Base-by-base conservation (phyloP, 2,797 vertebrate genomes). In the Mus caroli region DNA sequence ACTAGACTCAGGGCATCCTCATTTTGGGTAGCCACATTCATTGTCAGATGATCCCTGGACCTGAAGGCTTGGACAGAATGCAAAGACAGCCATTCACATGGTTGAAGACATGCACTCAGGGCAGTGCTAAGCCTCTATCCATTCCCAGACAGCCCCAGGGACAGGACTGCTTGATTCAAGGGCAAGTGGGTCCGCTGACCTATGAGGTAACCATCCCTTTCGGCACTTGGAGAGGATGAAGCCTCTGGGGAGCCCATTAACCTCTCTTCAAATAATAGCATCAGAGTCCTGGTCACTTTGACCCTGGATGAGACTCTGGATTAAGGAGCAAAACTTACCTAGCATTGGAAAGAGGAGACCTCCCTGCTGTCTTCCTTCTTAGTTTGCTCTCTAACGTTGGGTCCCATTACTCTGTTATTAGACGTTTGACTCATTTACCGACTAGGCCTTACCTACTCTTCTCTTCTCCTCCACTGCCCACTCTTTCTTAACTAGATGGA, bases 161-260 rank as follows among this genome's bases (percentile, higher is more conserved):
- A 13, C 54, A 75, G 46, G 5, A 37, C 0, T 54, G 46, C 40
- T 46, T 50, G 50, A 40, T 28, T 28, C 3, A 2, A 58, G 40
- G 91, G 22, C 64, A 75, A 50, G 82, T n/a, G 50, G 62, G 69
- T 50, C 19, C 9, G 2, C 19, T 64, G 85, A 69, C 85, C 85
- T 80, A 10, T 40, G 92, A 86, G 78, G 75, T 75, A 83, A 84
- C 22, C 85, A 50, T 46, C 76, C 24, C 71, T 94, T 90, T 92
- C 40, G 50, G 78, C 87, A 31, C 88, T 95, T 37, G 79, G 91
- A 73, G 13, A 26, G 22, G 28, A 58, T 3, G 15, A 95, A 76
- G 56, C 58, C 50, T 67, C 78, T 15, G 22, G 71, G 89, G 52
- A 79, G 69, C 34, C 24, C 58, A n/a, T 6, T 12, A 54, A 28